These are phyloP conservation scores for Mixornis gularis DNA, from an alignment of 2,113 vertebrate genomes.

Conservation along the genomic window DNA sequence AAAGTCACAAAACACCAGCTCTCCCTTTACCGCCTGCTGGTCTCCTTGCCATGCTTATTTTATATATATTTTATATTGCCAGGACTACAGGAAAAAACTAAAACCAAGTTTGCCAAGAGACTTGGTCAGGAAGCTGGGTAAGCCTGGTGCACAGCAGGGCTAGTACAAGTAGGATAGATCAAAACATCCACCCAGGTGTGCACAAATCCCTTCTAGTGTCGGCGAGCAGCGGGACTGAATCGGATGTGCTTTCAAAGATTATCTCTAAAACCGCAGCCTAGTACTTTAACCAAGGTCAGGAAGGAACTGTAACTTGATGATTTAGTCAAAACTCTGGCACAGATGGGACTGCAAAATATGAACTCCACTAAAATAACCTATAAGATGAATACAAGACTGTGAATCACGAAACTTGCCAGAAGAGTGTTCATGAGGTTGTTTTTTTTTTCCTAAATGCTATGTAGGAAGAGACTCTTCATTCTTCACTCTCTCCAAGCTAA, in stretches of 20 bases:
- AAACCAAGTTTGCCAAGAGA: not conserved
- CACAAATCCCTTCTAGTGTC: not conserved
- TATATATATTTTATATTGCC: not conserved
- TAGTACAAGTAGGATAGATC: not conserved
- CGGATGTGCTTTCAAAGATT: not conserved
- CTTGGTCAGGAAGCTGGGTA: not conserved
- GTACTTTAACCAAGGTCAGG: not conserved
- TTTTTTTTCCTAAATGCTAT: not conserved
- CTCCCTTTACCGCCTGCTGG: not conserved
- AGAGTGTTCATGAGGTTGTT: not conserved
- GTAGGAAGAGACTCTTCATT: not conserved
- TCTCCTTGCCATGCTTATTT: not conserved
- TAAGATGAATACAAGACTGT: not conserved
- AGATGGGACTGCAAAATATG: not conserved
- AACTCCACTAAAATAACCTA: not conserved
- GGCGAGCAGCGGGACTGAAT: not conserved
- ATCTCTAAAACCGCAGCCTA: not conserved
- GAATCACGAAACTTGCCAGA: not conserved
- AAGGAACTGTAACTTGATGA: constrained; percentile 40
- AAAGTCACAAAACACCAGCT: not conserved
- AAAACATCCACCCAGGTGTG: not conserved
- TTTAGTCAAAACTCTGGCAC: not conserved
- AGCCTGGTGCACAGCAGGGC: not conserved
- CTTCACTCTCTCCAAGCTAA: not conserved
- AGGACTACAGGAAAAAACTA: not conserved